Percentiles rank a stretch among this genome's conserved stretches.
Conservation (phyloP, 1,140 invertebrate species). For the Drosophila tristis region DNA sequence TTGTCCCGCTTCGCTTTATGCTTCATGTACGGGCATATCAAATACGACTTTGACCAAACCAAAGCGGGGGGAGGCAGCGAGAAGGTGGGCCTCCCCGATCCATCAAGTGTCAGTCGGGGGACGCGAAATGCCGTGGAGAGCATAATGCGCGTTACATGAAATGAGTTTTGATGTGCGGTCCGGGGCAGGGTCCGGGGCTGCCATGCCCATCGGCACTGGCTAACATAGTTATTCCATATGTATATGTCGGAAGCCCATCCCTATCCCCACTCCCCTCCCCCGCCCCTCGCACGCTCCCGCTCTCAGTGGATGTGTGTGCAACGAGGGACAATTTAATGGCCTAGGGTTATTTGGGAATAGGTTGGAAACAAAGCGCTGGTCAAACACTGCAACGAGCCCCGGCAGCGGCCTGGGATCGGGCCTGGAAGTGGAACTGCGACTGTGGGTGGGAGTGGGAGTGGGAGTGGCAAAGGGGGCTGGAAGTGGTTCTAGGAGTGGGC, state of each 20-base stretch:
- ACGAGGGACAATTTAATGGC: conserved; percentile 54
- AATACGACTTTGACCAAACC: conserved; percentile 57
- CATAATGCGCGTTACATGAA: conserved; percentile 78
- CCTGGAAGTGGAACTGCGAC: not conserved
- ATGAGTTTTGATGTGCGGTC: conserved; percentile 74
- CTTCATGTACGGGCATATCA: conserved; percentile 42
- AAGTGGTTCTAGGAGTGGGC: not conserved
- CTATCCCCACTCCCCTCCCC: not conserved
- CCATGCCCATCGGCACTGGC: conserved; percentile 39
- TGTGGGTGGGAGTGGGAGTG: too few relatives aligned
- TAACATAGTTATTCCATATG: conserved; percentile 49
- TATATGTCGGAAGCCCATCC: not conserved
- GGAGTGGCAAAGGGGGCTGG: not conserved
- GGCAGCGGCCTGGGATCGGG: conserved; percentile 9
- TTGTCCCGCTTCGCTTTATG: conserved; percentile 34
- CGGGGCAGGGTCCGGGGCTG: conserved; percentile 16
- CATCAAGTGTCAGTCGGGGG: conserved; percentile 68
- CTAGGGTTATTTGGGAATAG: conserved; percentile 59
- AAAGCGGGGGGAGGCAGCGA: not conserved
- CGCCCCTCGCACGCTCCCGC: not conserved
- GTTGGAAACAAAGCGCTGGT: conserved; percentile 55
- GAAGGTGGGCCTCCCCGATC: conserved; percentile 36
- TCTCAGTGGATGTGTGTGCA: conserved; percentile 24
- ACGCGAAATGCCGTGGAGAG: conserved; percentile 76
- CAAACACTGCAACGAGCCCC: conserved; percentile 32